Evolutionary conservation across 2,797 vertebrate genomes (phyloP), one percentile per base, ranked within the genome.

Genomic region (Moxostoma hubbsi): DNA sequence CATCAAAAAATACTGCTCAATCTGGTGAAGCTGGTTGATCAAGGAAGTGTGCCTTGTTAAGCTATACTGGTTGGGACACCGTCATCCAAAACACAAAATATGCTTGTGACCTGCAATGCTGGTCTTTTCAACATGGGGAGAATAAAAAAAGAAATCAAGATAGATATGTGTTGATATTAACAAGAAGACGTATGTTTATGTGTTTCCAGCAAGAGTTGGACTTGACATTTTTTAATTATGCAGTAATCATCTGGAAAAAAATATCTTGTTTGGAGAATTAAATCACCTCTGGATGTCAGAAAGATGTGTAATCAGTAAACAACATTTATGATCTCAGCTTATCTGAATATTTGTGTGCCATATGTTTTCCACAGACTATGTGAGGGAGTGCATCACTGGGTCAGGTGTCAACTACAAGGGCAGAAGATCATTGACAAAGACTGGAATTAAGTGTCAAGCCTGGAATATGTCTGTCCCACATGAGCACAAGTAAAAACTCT

Each of bases 401-500:
- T 95, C 95, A 92, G 97, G 96, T 83, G 93, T 95, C 84, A 95
- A 92, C 88, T 99, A 99, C 88, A 97, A 96, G 89, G 98, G 98
- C 77, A 96, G 93, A 0, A 93, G 93, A 80, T 96, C 96, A 63
- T 90, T 95, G 89, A 99, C 97, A 1, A 98, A 91, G 91, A 97
- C 94, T 11, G 97, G 97, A 88, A 95, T 97, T 82, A 93, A 92
- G 66, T 99, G 98, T 89, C 98, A 99, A 86, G 93, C 96, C 6
- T 99, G 97, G 98, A 95, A 93, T 87, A 97, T 97, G 83, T 97
- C 96, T 88, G 96, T 95, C 87, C 97, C 98, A 82, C 97, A 98
- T 18, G 97, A 99, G 77, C 98, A 99, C 93, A 97, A 94, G 97
- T 98, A 94, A 96, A 95, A 87, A 4, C 15, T 16, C 77, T 9